These are phyloP conservation scores for Brachyopa scutellaris DNA, from an alignment of 2,888 invertebrate genomes.

Conservation along the genomic window DNA sequence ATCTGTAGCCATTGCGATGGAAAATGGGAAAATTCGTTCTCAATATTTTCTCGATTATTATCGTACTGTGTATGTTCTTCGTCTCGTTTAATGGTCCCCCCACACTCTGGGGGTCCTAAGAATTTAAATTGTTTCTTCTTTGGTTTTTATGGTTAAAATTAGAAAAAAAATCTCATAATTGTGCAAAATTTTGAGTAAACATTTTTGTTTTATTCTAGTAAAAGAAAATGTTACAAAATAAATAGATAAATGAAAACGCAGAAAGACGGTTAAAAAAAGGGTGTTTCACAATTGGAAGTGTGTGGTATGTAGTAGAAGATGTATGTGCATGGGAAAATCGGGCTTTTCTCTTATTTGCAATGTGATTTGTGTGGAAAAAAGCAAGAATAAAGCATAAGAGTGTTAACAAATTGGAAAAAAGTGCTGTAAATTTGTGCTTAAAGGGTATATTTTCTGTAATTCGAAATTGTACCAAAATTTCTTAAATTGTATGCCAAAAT, in stretches of 20 bases:
- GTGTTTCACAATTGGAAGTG: conserved; percentile 68
- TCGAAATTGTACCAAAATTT: background rate
- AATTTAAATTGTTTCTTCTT: background rate
- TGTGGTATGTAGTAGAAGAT: conserved; percentile 61
- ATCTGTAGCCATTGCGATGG: conserved; percentile 25
- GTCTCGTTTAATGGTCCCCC: conserved; percentile 31
- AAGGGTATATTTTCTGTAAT: background rate
- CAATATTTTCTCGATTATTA: conserved; percentile 21
- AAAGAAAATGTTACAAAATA: background rate
- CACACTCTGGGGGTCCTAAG: conserved; percentile 38
- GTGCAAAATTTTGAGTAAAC: conserved; percentile 26
- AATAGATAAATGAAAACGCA: conserved; percentile 13
- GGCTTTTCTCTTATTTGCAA: conserved; percentile 53
- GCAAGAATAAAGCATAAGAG: conserved; percentile 32
- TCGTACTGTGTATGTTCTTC: conserved; percentile 43
- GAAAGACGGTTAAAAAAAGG: conserved; percentile 67
- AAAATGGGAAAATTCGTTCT: conserved; percentile 49
- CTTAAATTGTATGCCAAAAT: background rate
- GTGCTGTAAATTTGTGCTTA: background rate
- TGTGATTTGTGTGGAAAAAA: conserved; percentile 64
- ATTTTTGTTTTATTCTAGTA: background rate
- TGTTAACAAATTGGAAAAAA: conserved; percentile 37
- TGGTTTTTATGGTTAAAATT: background rate
- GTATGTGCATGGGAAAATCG: conserved; percentile 66
- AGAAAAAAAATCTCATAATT: conserved; percentile 15